Percentiles rank a stretch among this genome's conserved stretches.
Conservation (phyloP, 1,140 invertebrate species). For the Plectus sambesii region DNA sequence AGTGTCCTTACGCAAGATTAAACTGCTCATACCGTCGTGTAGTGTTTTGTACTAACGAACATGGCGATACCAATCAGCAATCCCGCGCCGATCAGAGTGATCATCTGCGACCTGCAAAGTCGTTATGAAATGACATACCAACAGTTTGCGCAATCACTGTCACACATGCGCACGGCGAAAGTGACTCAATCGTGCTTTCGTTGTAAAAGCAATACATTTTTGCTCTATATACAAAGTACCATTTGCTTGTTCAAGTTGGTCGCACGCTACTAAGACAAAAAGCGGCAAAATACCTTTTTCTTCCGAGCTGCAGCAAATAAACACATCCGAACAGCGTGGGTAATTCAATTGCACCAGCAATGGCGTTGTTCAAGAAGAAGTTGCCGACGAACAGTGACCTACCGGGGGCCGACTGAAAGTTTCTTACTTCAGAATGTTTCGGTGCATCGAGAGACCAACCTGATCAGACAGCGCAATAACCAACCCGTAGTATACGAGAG, state of each 20-base stretch:
- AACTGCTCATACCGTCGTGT: constrained; percentile 32
- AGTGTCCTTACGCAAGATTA: too few species aligned
- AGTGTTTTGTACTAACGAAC: constrained; percentile 23
- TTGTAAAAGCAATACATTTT: too few species aligned
- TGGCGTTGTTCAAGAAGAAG: constrained; percentile 44
- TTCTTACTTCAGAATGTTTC: neutral
- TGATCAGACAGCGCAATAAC: constrained; percentile 45
- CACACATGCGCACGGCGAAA: too few species aligned
- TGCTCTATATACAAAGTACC: too few species aligned
- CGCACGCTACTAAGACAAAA: too few species aligned
- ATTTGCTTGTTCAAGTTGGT: too few species aligned
- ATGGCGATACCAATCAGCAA: constrained; percentile 36
- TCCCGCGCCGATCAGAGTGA: constrained; percentile 37
- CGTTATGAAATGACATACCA: constrained; percentile 8
- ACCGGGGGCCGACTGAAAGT: constrained; percentile 33
- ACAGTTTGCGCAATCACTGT: constrained; percentile 4
- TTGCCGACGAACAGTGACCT: constrained; percentile 40
- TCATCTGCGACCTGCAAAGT: constrained; percentile 36
- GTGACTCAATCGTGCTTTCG: too few species aligned
- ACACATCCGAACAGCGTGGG: constrained; percentile 41
- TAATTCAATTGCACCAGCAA: constrained; percentile 42
- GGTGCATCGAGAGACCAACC: constrained; percentile 3
- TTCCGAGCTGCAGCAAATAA: constrained; percentile 35
- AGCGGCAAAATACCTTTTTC: too few species aligned
- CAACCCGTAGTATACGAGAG: constrained; percentile 41